A percentile compares a stretch with the other conserved stretches of the same genome.
Evolutionary conservation across 1,140 invertebrate genomes (phyloP).

Genomic region (Hermetia illucens): DNA sequence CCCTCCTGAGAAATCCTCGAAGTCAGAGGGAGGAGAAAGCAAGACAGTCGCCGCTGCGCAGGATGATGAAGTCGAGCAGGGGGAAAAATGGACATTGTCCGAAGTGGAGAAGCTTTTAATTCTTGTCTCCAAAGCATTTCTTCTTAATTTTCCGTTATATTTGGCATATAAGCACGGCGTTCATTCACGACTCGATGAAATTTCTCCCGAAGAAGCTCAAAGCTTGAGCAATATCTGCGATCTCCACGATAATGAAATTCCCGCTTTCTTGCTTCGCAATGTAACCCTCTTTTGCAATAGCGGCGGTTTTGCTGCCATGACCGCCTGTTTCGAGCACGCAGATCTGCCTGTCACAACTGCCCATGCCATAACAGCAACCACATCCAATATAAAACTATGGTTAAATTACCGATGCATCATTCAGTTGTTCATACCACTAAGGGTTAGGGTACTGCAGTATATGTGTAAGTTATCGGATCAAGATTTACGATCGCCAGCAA

Average conservation of each 20-base stretch:
- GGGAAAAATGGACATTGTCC: constrained; percentile 49
- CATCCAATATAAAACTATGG: constrained; percentile 89
- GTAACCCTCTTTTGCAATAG: constrained; percentile 83
- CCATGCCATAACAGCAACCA: constrained; percentile 78
- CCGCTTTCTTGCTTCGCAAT: constrained; percentile 74
- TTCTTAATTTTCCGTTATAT: constrained; percentile 83
- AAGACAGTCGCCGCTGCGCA: constrained; percentile 10
- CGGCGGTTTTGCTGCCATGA: constrained; percentile 74
- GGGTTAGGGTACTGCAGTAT: constrained; percentile 74
- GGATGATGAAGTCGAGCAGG: constrained; percentile 8
- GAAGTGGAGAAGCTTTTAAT: constrained; percentile 66
- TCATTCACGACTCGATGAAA: constrained; percentile 58
- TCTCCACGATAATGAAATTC: constrained; percentile 83
- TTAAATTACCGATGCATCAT: constrained; percentile 80
- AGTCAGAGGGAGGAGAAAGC: constrained; percentile 7
- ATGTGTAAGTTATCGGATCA: constrained; percentile 88
- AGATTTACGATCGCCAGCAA: constrained; percentile 70
- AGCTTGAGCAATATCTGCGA: constrained; percentile 74
- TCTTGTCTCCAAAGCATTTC: constrained; percentile 65
- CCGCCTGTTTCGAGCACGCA: constrained; percentile 67
- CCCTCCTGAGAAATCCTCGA: no score
- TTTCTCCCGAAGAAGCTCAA: constrained; percentile 61
- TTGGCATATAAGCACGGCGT: constrained; percentile 78
- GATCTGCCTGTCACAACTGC: constrained; percentile 73
- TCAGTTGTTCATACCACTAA: constrained; percentile 72